A percentile compares a stretch with the other conserved stretches of the same genome.
phyloP scores from a whole-genome alignment of 2,888 invertebrate genomes.

The Erebia palarica region DNA sequence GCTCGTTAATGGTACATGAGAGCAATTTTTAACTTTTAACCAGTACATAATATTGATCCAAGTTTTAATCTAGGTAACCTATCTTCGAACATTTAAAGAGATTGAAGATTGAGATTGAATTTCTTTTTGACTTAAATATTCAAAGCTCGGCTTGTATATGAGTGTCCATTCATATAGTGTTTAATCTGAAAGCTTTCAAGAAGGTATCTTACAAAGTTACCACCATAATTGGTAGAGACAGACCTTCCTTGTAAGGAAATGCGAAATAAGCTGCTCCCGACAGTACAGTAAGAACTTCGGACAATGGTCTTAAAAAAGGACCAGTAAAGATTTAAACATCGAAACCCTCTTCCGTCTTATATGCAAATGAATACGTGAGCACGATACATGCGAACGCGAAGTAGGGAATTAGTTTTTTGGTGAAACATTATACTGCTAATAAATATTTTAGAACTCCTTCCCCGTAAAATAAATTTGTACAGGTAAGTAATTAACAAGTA shows the following conservation, averaged over 20 bases:
- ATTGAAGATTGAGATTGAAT: neutral
- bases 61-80: neutral
- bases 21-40: constrained; percentile 42
- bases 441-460: neutral
- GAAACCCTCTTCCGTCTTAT: constrained; percentile 68
- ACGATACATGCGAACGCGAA: constrained; percentile 53
- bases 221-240: constrained; percentile 31
- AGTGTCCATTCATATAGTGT: neutral
- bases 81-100: neutral
- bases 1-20: constrained; percentile 36
- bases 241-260: constrained; percentile 10
- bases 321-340: constrained; percentile 65
- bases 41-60: constrained; percentile 1
- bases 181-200: neutral
- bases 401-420: constrained; percentile 38
- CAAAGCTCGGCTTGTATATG: neutral
- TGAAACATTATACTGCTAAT: constrained; percentile 23
- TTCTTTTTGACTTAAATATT: neutral
- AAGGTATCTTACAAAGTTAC: constrained; percentile 33
- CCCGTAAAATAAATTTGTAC: neutral
- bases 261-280: constrained; percentile 44
- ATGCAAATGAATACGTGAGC: constrained; percentile 68
- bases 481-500: neutral
- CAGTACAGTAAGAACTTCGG: constrained; percentile 51
- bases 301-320: constrained; percentile 56